Conservation (phyloP, 2,888 invertebrate genomes). For the Oxycera nigricornis region DNA sequence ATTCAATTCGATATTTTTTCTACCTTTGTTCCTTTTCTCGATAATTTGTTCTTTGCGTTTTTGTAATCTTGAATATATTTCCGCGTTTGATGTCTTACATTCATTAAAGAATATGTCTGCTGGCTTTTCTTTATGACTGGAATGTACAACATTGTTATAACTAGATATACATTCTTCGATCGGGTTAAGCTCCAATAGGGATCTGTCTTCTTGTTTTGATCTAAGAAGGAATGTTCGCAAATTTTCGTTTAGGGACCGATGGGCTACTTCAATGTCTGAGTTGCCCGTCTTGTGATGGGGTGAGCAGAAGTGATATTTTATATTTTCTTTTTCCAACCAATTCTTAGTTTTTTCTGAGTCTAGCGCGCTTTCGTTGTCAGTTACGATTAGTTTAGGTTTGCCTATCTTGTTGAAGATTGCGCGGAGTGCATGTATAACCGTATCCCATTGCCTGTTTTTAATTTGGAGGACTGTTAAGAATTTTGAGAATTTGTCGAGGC, state of each 20-base stretch:
- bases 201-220: background rate
- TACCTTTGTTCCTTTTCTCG: background rate
- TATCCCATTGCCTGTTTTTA: conserved; percentile 23
- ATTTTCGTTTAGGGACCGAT: conserved; percentile 5
- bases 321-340: background rate
- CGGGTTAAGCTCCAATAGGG: background rate
- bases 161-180: background rate
- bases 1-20: background rate
- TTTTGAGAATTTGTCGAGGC: conserved; percentile 11
- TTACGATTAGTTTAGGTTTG: conserved; percentile 20
- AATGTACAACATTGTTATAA: background rate
- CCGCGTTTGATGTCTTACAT: background rate
- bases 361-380: conserved; percentile 18
- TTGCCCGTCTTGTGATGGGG: conserved; percentile 4
- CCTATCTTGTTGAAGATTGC: background rate
- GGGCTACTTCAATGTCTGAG: conserved; percentile 14
- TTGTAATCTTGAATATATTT: background rate
- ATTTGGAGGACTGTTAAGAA: background rate
- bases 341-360: conserved; percentile 9
- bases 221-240: background rate
- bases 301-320: conserved; percentile 13
- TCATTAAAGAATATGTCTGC: conserved; percentile 12
- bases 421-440: conserved; percentile 10
- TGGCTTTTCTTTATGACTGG: background rate
- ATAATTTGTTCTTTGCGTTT: background rate